These are phyloP conservation scores for Popillia japonica DNA, from an alignment of 1,140 invertebrate species.

Conservation along the genomic window DNA sequence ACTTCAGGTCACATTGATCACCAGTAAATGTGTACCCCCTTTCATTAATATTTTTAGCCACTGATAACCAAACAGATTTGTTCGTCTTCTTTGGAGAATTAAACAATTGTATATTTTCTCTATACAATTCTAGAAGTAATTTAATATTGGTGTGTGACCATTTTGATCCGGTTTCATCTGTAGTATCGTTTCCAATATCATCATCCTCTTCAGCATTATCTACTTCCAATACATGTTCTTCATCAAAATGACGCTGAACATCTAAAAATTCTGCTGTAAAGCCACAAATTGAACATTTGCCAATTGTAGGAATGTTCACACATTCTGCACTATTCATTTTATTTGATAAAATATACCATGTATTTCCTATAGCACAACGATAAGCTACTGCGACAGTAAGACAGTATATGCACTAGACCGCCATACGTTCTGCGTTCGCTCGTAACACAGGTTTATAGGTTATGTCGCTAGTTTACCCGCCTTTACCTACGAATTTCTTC, in stretches of 20 bases:
- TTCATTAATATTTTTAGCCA: conserved; percentile 15
- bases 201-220: neutral
- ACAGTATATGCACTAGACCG: too few species aligned
- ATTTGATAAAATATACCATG: neutral
- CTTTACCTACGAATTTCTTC: neutral
- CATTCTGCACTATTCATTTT: neutral
- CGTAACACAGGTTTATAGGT: neutral
- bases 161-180: neutral
- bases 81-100: conserved; percentile 1
- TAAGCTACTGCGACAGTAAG: too few species aligned
- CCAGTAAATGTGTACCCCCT: neutral
- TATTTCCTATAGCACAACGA: neutral
- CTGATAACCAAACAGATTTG: neutral
- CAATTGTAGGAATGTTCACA: neutral
- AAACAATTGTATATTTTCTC: neutral
- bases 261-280: neutral
- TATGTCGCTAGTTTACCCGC: neutral
- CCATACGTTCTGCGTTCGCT: too few species aligned
- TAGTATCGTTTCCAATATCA: neutral
- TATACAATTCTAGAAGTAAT: neutral
- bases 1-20: neutral
- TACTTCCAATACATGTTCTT: conserved; percentile 2
- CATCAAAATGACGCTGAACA: neutral
- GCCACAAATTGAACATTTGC: neutral
- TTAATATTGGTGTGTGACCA: neutral